Base-by-base conservation (phyloP, 2,888 invertebrate species). In the Cerceris rybyensis region DNA sequence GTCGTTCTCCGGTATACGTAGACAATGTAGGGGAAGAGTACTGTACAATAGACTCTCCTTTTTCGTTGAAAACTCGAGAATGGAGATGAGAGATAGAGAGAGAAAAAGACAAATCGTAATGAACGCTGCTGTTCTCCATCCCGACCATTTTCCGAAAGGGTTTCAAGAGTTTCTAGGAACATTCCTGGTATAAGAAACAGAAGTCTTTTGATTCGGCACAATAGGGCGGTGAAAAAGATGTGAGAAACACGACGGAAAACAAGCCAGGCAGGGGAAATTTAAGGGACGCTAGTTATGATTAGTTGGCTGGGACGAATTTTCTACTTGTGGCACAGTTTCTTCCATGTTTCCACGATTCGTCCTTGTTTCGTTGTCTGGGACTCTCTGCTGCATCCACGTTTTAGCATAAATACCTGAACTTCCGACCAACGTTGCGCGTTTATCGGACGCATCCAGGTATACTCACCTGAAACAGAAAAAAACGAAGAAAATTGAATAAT, bases 401-500 rank as follows among this genome's bases (percentile, higher is more conserved):
- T 6, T 14, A 13, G 16, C 4, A 52, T 69, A 66, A 70, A 68
- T 70, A 60, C 67, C 64, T 57, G 65, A 39, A 6, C 59, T 13
- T 17, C 17, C 1, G 16, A 43, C 52, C 9, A 11, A 28, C 28
- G 28, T 28, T 28, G 28, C 28, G 28, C 1, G 28, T 28, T 4
- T 28, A 4, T 28, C 28, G 28, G 28, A 28, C 6, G 8, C 6
- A 14, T 54, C 17, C 16, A 13, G 7, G 65, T 55, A 65, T 82
- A 84, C 83, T 84, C 80, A 84, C 83, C 84, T 84, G 82, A 2
- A 81, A 84, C 74, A 67, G 39, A 70, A 63, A 73, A 39, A 54
- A 16, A 50, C 39, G 55, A 13, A 28, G 9, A 13, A 17, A 8
- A 39, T 70, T 46, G 59, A 13, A 60, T 42, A 11, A 57, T 50